Percentiles rank a stretch among this genome's conserved stretches.
These are phyloP conservation scores for Tipula vernalis DNA, from an alignment of 2,888 invertebrate genomes.

Conservation along the genomic window DNA sequence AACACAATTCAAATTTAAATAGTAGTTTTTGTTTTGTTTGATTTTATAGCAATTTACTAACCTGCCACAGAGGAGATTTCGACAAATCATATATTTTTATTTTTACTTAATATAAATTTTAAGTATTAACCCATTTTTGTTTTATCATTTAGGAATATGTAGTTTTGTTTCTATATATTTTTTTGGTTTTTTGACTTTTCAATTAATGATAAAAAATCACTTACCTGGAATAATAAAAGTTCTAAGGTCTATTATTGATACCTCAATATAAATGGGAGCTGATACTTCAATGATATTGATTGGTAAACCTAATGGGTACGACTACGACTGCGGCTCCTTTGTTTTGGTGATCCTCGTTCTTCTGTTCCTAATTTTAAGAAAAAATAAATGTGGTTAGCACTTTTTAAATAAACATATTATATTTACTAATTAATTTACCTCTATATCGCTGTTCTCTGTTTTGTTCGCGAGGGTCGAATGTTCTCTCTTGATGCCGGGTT, in stretches of 20 bases:
- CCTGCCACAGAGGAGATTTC: conserved; percentile 4
- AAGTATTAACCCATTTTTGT: not conserved
- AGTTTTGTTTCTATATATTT: not conserved
- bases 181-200: not conserved
- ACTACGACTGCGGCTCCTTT: conserved; percentile 24
- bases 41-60: conserved; percentile 4
- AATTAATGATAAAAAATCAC: conserved; percentile 16
- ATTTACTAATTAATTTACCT: conserved; percentile 12
- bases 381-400: not conserved
- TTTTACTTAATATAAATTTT: not conserved
- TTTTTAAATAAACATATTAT: not conserved
- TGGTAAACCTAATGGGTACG: conserved; percentile 22
- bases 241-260: conserved; percentile 17
- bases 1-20: not conserved
- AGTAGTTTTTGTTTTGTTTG: not conserved
- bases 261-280: conserved; percentile 14
- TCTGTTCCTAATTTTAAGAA: conserved; percentile 9
- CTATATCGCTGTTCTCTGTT: conserved; percentile 12
- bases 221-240: conserved; percentile 18
- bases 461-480: not conserved
- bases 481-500: not conserved
- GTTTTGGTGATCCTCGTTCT: conserved; percentile 11
- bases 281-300: not conserved
- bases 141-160: not conserved
- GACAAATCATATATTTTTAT: not conserved